Evolutionary conservation across 2,888 invertebrate genomes (phyloP).

Genomic region (Ophioninae sp.): DNA sequence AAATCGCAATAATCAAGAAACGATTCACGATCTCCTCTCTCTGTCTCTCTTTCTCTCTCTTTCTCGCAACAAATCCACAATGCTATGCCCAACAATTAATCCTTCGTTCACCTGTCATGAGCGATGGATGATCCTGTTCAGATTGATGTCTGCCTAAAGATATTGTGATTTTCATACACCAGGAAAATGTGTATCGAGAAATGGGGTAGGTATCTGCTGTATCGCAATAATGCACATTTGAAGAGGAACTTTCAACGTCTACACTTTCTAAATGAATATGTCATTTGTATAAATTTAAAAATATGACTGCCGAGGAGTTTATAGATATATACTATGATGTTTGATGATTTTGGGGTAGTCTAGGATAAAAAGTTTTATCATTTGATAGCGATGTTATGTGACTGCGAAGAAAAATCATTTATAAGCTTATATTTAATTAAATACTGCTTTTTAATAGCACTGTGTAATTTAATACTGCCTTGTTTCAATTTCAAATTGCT

Average conservation of each 20-base stretch:
- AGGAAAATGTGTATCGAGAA: background rate
- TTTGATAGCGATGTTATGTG: no score
- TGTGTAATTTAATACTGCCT: no score
- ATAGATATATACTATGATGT: background rate
- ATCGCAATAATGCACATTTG: background rate
- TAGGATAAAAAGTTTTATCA: no score
- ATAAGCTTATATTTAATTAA: no score
- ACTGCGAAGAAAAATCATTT: no score
- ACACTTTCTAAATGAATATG: background rate
- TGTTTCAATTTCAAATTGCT: no score
- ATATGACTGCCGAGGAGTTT: background rate
- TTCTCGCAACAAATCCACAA: background rate
- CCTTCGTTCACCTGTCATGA: conserved; percentile 1
- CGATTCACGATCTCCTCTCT: background rate
- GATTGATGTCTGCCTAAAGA: background rate
- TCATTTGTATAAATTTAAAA: background rate
- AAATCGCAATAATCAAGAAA: conserved; percentile 19
- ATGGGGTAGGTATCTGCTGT: background rate
- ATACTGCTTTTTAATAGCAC: no score
- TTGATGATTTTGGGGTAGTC: background rate
- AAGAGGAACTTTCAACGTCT: background rate
- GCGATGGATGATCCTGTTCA: background rate
- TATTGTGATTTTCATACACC: background rate
- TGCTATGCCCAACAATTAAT: conserved; percentile 17
- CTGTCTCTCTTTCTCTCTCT: no score